Percentiles rank a stretch among this genome's conserved stretches.
Evolutionary conservation across 2,888 invertebrate species (phyloP).

Genomic region (Stegophylla sp.): DNA sequence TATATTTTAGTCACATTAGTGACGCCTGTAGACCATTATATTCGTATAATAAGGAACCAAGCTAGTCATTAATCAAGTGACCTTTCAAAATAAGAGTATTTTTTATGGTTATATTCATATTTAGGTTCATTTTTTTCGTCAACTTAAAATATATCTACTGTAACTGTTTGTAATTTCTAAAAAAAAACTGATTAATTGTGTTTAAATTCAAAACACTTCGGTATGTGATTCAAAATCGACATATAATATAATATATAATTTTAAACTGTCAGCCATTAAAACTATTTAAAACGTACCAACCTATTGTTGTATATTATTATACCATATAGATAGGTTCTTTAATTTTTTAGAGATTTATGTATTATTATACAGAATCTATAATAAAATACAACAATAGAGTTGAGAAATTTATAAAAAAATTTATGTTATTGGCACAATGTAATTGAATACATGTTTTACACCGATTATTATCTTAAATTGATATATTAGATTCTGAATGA

Average conservation of each 20-base stretch:
- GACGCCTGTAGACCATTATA: not conserved
- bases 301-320: no score
- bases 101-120: constrained; percentile 10
- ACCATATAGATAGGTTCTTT: no score
- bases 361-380: no score
- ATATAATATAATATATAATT: not conserved
- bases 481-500: no score
- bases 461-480: no score
- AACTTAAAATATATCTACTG: not conserved
- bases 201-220: not conserved
- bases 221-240: no score
- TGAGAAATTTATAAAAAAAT: no score
- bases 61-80: constrained; percentile 26
- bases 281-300: not conserved
- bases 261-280: not conserved
- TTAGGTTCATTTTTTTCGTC: not conserved
- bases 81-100: constrained; percentile 24
- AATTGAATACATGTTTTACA: no score
- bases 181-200: constrained; percentile 1
- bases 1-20: constrained; percentile 1
- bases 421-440: no score
- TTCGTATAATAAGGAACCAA: not conserved
- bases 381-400: no score
- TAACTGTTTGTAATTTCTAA: not conserved
- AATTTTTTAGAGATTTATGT: no score